Conservation (phyloP, 2,888 invertebrate species). For the Drosophila kanekoi region DNA sequence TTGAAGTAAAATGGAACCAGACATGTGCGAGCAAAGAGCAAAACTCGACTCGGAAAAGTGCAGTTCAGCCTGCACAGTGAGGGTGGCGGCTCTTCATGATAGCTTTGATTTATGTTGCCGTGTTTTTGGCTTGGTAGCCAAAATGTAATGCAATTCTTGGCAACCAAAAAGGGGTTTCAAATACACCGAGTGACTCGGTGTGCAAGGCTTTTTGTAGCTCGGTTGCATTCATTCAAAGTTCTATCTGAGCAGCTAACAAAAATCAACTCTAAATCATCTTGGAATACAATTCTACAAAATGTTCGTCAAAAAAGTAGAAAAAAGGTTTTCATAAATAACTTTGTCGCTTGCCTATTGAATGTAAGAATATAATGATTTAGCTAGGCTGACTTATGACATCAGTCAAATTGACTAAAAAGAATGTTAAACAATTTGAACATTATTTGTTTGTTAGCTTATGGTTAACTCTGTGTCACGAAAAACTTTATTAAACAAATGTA, state of each 20-base stretch:
- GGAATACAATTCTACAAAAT: not conserved
- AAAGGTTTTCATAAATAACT: not conserved
- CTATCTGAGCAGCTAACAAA: not conserved
- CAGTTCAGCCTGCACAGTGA: constrained; percentile 1
- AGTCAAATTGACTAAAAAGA: no score
- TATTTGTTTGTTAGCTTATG: no score
- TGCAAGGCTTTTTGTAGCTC: not conserved
- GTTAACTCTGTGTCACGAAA: no score
- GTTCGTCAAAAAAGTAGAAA: not conserved
- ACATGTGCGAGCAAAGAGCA: constrained; percentile 36
- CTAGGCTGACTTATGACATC: no score
- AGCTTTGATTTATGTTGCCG: constrained; percentile 62
- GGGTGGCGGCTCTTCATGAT: constrained; percentile 26
- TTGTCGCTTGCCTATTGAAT: no score
- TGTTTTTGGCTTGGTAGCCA: constrained; percentile 28
- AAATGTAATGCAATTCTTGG: constrained; percentile 36
- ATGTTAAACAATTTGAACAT: no score
- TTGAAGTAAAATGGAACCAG: constrained; percentile 7
- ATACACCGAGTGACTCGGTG: not conserved
- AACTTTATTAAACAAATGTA: no score
- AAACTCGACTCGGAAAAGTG: constrained; percentile 7
- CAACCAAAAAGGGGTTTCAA: constrained; percentile 12
- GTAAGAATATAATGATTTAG: no score
- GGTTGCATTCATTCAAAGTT: constrained; percentile 6
- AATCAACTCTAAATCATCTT: constrained; percentile 8